Evolutionary conservation across 2,888 invertebrate genomes (phyloP).

Genomic region (Eupithecia vulgata): DNA sequence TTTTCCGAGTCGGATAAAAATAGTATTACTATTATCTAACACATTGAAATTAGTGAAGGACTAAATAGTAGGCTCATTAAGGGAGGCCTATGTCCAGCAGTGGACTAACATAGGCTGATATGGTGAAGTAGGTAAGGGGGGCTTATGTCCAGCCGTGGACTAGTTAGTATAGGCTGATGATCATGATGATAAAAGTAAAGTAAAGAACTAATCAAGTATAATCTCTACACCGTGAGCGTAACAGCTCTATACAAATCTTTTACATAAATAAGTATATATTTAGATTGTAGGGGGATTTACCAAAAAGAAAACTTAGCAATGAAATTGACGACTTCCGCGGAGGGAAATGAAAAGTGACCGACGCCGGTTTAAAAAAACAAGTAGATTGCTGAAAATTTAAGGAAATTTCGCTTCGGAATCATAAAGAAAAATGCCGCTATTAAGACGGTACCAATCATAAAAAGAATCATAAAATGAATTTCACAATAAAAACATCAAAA

Average conservation of each 20-base stretch:
- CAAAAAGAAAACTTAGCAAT: neutral
- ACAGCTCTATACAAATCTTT: neutral
- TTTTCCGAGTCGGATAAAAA: no score
- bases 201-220: neutral
- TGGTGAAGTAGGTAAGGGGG: neutral
- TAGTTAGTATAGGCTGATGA: neutral
- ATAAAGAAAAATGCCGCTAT: neutral
- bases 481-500: no score
- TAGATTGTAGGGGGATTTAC: neutral
- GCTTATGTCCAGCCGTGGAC: neutral
- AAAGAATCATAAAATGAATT: no score
- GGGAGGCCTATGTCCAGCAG: no score
- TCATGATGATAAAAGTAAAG: neutral
- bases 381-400: neutral
- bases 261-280: no score
- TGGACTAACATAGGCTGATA: no score
- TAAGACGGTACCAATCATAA: no score
- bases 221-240: no score
- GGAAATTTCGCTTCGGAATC: neutral
- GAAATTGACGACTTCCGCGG: constrained; percentile 17
- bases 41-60: no score
- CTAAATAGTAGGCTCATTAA: no score
- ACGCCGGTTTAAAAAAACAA: constrained; percentile 12
- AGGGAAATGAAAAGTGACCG: constrained; percentile 14
- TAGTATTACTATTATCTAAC: no score